Percentiles rank a stretch among this genome's conserved stretches.
Evolutionary conservation across 2,797 vertebrate genomes (phyloP).

Genomic region (Gambelia wislizenii): DNA sequence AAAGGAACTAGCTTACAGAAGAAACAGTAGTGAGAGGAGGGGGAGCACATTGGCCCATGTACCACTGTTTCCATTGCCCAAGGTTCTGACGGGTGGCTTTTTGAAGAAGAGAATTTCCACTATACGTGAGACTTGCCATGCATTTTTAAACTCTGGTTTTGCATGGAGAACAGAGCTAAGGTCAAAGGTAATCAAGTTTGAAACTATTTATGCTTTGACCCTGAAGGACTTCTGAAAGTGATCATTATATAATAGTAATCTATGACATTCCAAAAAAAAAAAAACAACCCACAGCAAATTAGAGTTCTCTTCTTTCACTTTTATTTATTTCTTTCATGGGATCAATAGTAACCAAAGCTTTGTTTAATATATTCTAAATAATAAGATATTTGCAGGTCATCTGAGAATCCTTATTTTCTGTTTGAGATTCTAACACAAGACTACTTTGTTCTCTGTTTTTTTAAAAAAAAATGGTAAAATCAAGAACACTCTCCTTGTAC

Average conservation of each 20-base stretch:
- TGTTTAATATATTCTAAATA: neutral
- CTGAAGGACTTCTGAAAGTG: neutral
- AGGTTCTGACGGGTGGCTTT: too few relatives aligned
- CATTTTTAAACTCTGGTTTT: neutral
- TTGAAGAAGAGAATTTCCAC: neutral
- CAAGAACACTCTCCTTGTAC: neutral
- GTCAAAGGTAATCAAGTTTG: neutral
- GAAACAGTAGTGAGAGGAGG: neutral
- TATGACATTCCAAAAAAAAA: neutral
- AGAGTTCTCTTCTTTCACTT: neutral
- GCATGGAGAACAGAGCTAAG: neutral
- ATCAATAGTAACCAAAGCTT: neutral
- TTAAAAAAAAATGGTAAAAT: neutral
- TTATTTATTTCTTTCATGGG: neutral
- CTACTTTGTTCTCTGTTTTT: neutral
- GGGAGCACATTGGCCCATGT: neutral
- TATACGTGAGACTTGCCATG: too few relatives aligned
- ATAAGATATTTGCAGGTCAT: neutral
- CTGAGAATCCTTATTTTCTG: neutral
- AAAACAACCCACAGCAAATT: neutral
- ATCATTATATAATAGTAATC: neutral
- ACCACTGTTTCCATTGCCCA: too few relatives aligned
- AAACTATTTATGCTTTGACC: neutral
- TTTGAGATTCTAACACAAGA: neutral
- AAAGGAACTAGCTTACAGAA: neutral